Conservation (phyloP, 2,888 invertebrate species). For the Dryobotodes eremita region DNA sequence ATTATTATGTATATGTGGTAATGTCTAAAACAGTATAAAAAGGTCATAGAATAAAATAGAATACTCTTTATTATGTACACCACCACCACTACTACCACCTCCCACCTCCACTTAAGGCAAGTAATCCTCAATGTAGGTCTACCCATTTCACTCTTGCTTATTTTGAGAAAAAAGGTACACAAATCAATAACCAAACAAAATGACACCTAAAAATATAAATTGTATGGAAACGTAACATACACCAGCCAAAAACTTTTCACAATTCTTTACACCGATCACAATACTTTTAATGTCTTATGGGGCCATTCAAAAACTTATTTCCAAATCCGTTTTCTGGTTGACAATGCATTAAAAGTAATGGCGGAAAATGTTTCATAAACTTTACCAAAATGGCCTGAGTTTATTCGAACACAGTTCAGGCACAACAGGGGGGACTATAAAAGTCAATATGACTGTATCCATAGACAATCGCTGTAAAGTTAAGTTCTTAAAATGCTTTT, state of each 20-base stretch:
- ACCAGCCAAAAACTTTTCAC: slow-evolving; percentile 7
- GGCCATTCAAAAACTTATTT: slow-evolving; percentile 38
- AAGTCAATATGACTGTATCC: neutral
- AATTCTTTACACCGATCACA: neutral
- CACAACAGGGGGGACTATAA: slow-evolving; percentile 17
- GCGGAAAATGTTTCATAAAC: slow-evolving; percentile 32
- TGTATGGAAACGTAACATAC: neutral
- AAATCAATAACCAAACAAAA: neutral
- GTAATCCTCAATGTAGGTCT: neutral
- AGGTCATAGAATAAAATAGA: too few species aligned
- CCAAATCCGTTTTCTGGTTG: slow-evolving; percentile 47
- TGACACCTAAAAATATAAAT: neutral
- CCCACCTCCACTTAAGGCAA: neutral
- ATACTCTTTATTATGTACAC: too few species aligned
- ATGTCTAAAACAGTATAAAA: too few species aligned
- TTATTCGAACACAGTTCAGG: slow-evolving; percentile 8
- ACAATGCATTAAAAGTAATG: slow-evolving; percentile 42
- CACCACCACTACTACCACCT: too few species aligned
- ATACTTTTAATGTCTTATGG: slow-evolving; percentile 17
- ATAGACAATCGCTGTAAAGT: slow-evolving; percentile 25
- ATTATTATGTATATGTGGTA: neutral
- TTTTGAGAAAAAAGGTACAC: neutral
- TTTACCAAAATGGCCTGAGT: slow-evolving; percentile 10
- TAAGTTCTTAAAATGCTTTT: slow-evolving; percentile 34
- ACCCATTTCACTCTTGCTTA: neutral